phyloP scores from a whole-genome alignment of 2,888 invertebrate genomes.

The Meteorus colon region DNA sequence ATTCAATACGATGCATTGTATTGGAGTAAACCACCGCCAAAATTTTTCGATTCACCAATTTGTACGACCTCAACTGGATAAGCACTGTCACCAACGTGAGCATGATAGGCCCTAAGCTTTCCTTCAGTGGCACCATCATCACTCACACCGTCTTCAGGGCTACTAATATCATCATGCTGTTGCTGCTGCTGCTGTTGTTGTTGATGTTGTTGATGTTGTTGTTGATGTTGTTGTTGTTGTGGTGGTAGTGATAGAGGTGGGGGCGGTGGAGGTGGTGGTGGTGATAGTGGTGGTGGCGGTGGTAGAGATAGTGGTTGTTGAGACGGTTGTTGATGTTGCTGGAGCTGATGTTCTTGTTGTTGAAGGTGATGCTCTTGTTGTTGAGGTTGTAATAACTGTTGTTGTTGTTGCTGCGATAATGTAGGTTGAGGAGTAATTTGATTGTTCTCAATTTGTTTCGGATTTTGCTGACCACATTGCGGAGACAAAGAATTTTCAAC shows the following conservation, averaged over 20 bases:
- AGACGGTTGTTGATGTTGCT: conserved; percentile 34
- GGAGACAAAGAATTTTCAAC: conserved; percentile 11
- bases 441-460: conserved; percentile 16
- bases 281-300: not conserved
- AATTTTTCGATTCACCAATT: conserved; percentile 64
- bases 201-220: conserved; percentile 29
- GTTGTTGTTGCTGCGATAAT: conserved; percentile 33
- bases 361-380: conserved; percentile 13
- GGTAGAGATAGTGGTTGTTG: conserved; percentile 27
- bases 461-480: conserved; percentile 19
- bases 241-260: conserved; percentile 8
- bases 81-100: conserved; percentile 59
- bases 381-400: conserved; percentile 24
- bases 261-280: not conserved
- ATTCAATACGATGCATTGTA: conserved; percentile 71
- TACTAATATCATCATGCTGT: conserved; percentile 39
- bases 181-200: conserved; percentile 28
- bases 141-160: conserved; percentile 43
- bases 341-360: conserved; percentile 22
- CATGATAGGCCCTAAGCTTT: conserved; percentile 64
- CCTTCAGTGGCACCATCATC: conserved; percentile 53
- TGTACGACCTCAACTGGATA: conserved; percentile 62
- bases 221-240: conserved; percentile 45
- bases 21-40: conserved; percentile 66
- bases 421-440: not conserved